Base-by-base conservation (phyloP, 92 coral and sea anemone genomes). In the Porites lobata region DNA sequence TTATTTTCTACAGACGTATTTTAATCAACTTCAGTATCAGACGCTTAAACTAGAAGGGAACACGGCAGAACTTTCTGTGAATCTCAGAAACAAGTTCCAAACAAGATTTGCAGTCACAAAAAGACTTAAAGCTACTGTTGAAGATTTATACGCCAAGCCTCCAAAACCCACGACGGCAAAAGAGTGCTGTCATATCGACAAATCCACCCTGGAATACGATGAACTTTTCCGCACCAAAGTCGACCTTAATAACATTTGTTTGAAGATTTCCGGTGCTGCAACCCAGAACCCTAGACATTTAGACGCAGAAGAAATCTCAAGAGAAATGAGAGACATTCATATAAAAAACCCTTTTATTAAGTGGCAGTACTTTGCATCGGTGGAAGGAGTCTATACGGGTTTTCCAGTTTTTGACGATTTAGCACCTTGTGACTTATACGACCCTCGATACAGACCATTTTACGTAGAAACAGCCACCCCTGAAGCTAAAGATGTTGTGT, bases 361-460 rank as follows among this genome's bases (percentile, higher is more conserved):
- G 71, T 92, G 94, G 94, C 94, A 92, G 74, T 92, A 88, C 63
- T 92, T 92, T 79, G 94, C 87, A 3, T 92, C 94, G 1, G 87
- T 88, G 38, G 84, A 92, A 64, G 94, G 94, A 4, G 61, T 88
- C 13, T 5, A 62, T 71, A 83, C 89, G n/a, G 66, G n/a, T 43
- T 92, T 65, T 76, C 94, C 94, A 47, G 20, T 64, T 32, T 79
- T 51, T 20, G 61, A 79, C 19, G 58, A 81, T 47, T 7, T 18
- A 9, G 64, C 14, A 11, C 59, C 63, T 4, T 92, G 94, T 21
- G 43, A 8, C 1, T 12, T 15, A 21, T 92, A 77, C 71, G 94
- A 92, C 47, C 88, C 86, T 57, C 92, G 94, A 2, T 29, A 29
- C 81, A 83, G 94, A 43, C 90, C 94, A 12, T 92, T 83, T 67